These are phyloP conservation scores for Ditylenchus weischeri DNA, from an alignment of 2,888 invertebrate genomes.

Conservation along the genomic window DNA sequence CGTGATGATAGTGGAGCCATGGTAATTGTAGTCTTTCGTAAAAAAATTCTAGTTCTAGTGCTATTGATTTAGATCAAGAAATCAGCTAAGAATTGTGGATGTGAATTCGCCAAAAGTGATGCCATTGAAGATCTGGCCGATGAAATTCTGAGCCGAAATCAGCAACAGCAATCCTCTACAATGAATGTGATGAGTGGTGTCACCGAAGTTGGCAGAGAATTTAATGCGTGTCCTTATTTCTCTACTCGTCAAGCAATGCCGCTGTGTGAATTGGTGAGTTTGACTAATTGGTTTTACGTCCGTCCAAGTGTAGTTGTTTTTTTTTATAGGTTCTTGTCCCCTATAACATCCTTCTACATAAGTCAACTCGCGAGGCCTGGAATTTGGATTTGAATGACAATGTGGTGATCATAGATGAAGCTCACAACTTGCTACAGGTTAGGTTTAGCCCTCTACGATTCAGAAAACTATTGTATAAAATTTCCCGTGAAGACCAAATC, in stretches of 20 bases:
- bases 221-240: constrained; percentile 89
- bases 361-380: constrained; percentile 72
- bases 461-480: background rate
- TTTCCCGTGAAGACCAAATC: background rate
- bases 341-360: constrained; percentile 71
- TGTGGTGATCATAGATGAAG: constrained; percentile 85
- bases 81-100: constrained; percentile 20
- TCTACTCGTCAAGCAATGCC: constrained; percentile 77
- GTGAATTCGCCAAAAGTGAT: constrained; percentile 51
- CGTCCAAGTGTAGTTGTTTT: too few species aligned
- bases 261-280: constrained; percentile 70
- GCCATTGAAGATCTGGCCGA: constrained; percentile 65
- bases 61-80: constrained; percentile 12
- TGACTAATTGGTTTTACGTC: too few species aligned
- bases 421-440: constrained; percentile 77
- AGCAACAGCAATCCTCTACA: constrained; percentile 64
- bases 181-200: constrained; percentile 23
- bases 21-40: background rate
- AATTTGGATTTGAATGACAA: constrained; percentile 70
- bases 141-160: constrained; percentile 65
- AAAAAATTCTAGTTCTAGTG: background rate
- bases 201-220: constrained; percentile 66
- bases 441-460: background rate
- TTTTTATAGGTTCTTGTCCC: constrained; percentile 55
- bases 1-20: constrained; percentile 9